Conservation (phyloP, 1,140 invertebrate species). For the Lepidotrigona ventralis region DNA sequence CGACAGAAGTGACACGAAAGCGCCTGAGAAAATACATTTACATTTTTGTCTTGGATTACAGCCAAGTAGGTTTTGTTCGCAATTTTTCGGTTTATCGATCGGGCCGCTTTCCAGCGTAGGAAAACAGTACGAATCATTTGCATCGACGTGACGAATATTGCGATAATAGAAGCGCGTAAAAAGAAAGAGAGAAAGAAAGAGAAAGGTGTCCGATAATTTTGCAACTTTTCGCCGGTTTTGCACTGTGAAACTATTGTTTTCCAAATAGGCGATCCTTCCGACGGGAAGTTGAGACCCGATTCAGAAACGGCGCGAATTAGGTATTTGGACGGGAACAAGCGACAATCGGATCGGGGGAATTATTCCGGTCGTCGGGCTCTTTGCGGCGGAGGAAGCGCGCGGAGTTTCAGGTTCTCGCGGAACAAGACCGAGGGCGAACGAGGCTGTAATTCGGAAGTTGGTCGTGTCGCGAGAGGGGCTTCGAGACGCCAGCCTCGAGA, state of each 20-base stretch:
- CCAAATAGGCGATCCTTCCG: neutral
- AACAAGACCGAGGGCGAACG: neutral
- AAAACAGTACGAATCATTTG: neutral
- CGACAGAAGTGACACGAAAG: neutral
- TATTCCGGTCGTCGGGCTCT: neutral
- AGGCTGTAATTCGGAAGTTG: constrained; percentile 24
- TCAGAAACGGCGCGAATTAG: neutral
- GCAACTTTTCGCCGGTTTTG: neutral
- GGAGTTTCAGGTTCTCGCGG: neutral
- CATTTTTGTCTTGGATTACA: neutral
- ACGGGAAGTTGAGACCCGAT: neutral
- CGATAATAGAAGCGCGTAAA: neutral
- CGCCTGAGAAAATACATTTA: neutral
- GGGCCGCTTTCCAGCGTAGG: neutral
- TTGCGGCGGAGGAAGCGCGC: neutral
- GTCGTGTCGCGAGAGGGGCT: neutral
- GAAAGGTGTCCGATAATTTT: neutral
- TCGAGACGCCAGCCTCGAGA: neutral
- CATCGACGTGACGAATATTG: neutral
- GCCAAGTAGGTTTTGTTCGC: neutral
- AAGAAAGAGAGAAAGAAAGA: neutral
- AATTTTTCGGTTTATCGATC: constrained; percentile 10
- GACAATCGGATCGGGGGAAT: neutral
- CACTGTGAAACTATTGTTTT: neutral
- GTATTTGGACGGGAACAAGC: neutral